These are phyloP conservation scores for Meta bourneti DNA, from an alignment of 2,888 invertebrate genomes.

Conservation along the genomic window DNA sequence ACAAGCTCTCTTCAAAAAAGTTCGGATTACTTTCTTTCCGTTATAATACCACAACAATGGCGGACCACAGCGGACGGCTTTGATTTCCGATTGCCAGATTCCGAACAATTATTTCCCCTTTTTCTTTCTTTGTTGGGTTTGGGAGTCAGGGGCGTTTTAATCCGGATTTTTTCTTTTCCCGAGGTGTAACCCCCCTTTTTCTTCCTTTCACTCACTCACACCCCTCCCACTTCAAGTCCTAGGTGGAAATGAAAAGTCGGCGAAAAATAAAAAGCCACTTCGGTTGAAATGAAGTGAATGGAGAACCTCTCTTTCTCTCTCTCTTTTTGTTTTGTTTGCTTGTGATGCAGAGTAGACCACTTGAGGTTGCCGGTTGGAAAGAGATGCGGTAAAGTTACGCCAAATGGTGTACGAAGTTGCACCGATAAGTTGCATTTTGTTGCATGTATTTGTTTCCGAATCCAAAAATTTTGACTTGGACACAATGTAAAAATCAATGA, in stretches of 20 bases:
- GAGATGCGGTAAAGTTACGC: neutral
- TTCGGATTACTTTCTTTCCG: slow-evolving; percentile 17
- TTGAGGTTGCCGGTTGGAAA: neutral
- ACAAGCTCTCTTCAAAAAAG: slow-evolving; percentile 31
- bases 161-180: slow-evolving; percentile 34
- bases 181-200: neutral
- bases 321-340: slow-evolving; percentile 28
- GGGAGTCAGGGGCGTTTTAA: slow-evolving; percentile 62
- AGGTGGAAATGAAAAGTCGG: slow-evolving; percentile 41
- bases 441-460: neutral
- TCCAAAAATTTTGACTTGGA: no score
- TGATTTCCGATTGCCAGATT: slow-evolving; percentile 66
- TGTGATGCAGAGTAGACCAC: slow-evolving; percentile 42
- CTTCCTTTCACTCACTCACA: neutral
- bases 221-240: slow-evolving; percentile 14
- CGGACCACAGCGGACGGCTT: slow-evolving; percentile 38
- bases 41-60: slow-evolving; percentile 42
- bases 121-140: slow-evolving; percentile 52
- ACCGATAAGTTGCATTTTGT: no score
- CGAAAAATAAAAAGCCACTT: slow-evolving; percentile 45
- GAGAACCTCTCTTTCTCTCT: neutral
- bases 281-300: slow-evolving; percentile 17
- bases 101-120: slow-evolving; percentile 64
- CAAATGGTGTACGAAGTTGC: slow-evolving; percentile 7
- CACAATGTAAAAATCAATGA: no score